Evolutionary conservation across 2,888 invertebrate genomes (phyloP), one percentile per base, ranked within the genome.

Genomic region (Scaptomyza cyrtandrae): DNA sequence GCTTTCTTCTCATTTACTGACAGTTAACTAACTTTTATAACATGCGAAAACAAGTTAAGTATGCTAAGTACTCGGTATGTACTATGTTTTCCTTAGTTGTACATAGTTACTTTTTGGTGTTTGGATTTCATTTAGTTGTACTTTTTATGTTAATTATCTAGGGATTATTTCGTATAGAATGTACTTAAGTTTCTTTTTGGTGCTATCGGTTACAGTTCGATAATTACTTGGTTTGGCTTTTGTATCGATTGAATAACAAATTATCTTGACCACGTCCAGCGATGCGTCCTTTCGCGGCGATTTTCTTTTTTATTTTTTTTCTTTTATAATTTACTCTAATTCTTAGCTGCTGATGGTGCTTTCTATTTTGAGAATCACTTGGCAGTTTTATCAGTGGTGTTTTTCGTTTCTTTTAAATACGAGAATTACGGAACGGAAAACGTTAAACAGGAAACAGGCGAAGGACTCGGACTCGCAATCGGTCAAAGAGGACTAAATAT

Each of bases 331-430:
- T 29, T 9, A 16, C 19, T 55, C 64, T 49, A 48, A 49, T 54
- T 19, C 19, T 56, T 50, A 10, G 55, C 61, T 63, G 61, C 66
- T 58, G 50, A 45, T 56, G 41, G 33, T 55, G 41, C 11, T 54
- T 55, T n/a, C 49, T 71, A 41, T 43, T 53, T 58, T 43, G 46
- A 58, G 63, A 62, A 75, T 64, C 78, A 59, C 69, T 66, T 81
- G 86, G 80, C 81, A 86, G 81, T 86, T 80, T 39, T 67, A 50
- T 60, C 58, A 71, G 53, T 81, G 82, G 74, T 79, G 74, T 78
- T 78, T 75, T 74, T 73, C 61, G n/a, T 31, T 60, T 49, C 6
- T 9, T 60, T 49, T n/a, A 55, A 16, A 9, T 24, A 44, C 27
- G 19, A 48, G 24, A 31, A 24, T 31, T 45, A 19, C 45, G 37